Base-by-base conservation (phyloP, 2,888 invertebrate species). In the Ernsta delagoae region DNA sequence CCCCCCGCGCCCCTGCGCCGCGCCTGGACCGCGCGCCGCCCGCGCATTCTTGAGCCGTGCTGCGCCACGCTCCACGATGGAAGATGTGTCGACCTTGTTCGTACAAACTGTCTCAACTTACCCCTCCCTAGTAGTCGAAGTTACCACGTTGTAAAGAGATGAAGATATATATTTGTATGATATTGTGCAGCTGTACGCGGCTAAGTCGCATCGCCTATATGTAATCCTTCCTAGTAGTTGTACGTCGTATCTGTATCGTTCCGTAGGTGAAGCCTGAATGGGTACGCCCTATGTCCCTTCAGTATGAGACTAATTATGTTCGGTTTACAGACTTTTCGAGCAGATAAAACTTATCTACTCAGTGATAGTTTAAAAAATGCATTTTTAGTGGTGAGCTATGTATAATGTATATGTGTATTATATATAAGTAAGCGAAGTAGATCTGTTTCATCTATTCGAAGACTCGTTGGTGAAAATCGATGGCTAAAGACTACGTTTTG, bases 381-480 rank as follows among this genome's bases (percentile, higher is more conserved):
- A 93, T 93, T 93, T 93, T 88, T 93, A 93, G 92, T 92, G 90
- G 79, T 86, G 90, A 91, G 77, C 89, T 91, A 88, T 89, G 84
- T 90, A 71, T 77, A 76, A 84, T 89, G 89, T 92, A 85, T 82
- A 83, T 87, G 85, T 89, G 83, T 53, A 53, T 16, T 53, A 86
- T 83, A 74, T 77, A 76, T 88, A 87, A 85, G 85, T 89, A 85
- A 87, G 86, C 82, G 83, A 79, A 85, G 90, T 92, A 90, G 92
- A 92, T 92, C 89, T 89, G 93, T 92, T 92, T 92, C 89, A 92
- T 93, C 92, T 92, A 84, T 91, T 93, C 92, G 92, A 92, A 93
- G 92, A 92, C 79, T 92, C 91, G 83, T 81, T 86, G 81, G 85
- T 86, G 84, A 85, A 88, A 88, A 89, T 90, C 89, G 92, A 90